A percentile compares a stretch with the other conserved stretches of the same genome.
These are phyloP conservation scores for Gymnorhina tibicen DNA, from an alignment of 2,113 vertebrate genomes.

Conservation along the genomic window DNA sequence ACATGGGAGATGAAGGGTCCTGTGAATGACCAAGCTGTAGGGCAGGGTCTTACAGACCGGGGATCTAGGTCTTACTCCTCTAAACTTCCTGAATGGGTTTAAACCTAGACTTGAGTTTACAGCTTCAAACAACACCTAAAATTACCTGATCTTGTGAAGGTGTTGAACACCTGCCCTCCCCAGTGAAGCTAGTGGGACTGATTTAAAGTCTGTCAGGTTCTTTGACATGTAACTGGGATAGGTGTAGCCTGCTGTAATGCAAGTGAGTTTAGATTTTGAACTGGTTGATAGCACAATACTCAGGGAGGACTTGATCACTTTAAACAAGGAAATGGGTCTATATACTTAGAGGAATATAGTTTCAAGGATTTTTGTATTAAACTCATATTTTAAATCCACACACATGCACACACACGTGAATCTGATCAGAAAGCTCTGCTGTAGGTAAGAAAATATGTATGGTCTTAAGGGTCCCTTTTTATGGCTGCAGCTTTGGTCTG, in stretches of 20 bases:
- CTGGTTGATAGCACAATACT: neutral
- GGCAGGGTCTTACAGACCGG: neutral
- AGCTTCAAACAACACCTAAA: neutral
- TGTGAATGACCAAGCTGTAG: neutral
- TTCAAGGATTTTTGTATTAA: neutral
- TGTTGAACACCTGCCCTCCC: neutral
- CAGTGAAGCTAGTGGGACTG: neutral
- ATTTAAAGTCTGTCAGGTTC: neutral
- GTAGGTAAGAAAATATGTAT: neutral
- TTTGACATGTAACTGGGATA: neutral
- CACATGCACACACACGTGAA: accelerated
- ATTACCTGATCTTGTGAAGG: neutral
- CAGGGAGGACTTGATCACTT: neutral
- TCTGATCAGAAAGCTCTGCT: neutral
- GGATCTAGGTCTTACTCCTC: neutral
- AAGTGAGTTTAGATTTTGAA: neutral
- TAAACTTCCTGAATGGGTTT: neutral
- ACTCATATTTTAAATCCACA: neutral
- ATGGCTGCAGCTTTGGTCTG: neutral
- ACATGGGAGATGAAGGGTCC: neutral
- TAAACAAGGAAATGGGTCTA: neutral
- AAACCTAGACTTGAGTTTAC: neutral
- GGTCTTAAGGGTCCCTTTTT: neutral
- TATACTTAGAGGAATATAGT: neutral
- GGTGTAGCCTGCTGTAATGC: neutral